A percentile compares a stretch with the other conserved stretches of the same genome.
Evolutionary conservation across 2,888 invertebrate species (phyloP).

Genomic region (Orgyia antiqua): DNA sequence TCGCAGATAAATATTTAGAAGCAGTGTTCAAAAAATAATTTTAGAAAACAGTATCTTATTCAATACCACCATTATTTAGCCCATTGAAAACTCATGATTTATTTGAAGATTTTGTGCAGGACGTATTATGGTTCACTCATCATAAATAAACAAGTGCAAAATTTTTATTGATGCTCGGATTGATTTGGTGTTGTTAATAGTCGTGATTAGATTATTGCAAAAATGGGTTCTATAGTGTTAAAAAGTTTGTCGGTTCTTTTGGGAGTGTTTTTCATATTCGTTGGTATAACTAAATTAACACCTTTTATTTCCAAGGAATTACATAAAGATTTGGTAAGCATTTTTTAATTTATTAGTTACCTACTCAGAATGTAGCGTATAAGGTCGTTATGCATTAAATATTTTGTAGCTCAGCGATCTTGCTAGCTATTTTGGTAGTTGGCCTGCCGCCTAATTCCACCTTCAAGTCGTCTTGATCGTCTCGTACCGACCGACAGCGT

Average conservation of each 20-base stretch:
- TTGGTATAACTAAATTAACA: constrained; percentile 94
- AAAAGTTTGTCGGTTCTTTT: constrained; percentile 93
- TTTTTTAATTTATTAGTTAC: constrained; percentile 4
- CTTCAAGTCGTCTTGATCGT: constrained; percentile 51
- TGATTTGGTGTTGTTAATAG: too few relatives aligned
- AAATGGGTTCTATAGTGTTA: constrained; percentile 85
- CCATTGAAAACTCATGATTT: too few relatives aligned
- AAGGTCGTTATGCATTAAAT: constrained; percentile 63
- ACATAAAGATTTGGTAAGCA: constrained; percentile 95
- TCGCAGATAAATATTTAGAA: too few relatives aligned
- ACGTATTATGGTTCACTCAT: too few relatives aligned
- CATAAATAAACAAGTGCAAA: too few relatives aligned
- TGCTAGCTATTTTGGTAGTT: constrained; percentile 73
- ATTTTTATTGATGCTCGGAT: too few relatives aligned
- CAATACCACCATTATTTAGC: too few relatives aligned
- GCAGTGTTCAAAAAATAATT: too few relatives aligned
- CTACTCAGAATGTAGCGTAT: constrained; percentile 17
- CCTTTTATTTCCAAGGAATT: constrained; percentile 95
- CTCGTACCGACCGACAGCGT: constrained; percentile 50
- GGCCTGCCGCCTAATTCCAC: constrained; percentile 73
- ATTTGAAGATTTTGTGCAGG: too few relatives aligned
- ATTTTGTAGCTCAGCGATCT: constrained; percentile 65
- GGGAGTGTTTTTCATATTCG: constrained; percentile 96
- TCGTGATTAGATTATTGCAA: constrained; percentile 26
- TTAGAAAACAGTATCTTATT: too few relatives aligned